Evolutionary conservation across 2,888 invertebrate genomes (phyloP).

Genomic region (Heliconius sara): DNA sequence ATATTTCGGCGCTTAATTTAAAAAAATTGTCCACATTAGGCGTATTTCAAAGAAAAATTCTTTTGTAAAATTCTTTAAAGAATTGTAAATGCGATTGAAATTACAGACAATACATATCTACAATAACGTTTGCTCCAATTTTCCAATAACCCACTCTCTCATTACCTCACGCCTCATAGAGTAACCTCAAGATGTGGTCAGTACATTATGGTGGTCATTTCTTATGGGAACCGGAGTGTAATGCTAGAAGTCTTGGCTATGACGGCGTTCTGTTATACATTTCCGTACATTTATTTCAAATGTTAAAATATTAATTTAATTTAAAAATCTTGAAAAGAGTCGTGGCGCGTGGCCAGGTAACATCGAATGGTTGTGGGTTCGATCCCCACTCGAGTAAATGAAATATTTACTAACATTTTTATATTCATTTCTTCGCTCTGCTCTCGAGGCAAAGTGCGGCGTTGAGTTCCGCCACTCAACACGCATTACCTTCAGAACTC

Average conservation of each 20-base stretch:
- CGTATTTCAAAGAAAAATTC: background rate
- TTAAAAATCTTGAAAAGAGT: too few species aligned
- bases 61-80: background rate
- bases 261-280: conserved; percentile 36
- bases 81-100: conserved; percentile 18
- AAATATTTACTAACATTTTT: too few species aligned
- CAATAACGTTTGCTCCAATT: conserved; percentile 37
- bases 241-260: conserved; percentile 44
- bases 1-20: too few species aligned
- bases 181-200: conserved; percentile 48
- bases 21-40: background rate
- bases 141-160: conserved; percentile 43
- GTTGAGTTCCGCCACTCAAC: too few species aligned
- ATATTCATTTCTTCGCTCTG: too few species aligned
- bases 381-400: too few species aligned
- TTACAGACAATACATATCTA: conserved; percentile 28
- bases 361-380: too few species aligned
- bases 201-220: conserved; percentile 43
- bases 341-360: too few species aligned
- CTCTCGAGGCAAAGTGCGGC: too few species aligned
- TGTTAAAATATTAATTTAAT: background rate
- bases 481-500: too few species aligned
- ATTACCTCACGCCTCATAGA: conserved; percentile 35
- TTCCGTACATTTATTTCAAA: conserved; percentile 41
- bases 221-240: conserved; percentile 48